Percentiles rank a stretch among this genome's conserved stretches.
Evolutionary conservation across 2,888 invertebrate genomes (phyloP).

Genomic region (Drosophila buzzatii): DNA sequence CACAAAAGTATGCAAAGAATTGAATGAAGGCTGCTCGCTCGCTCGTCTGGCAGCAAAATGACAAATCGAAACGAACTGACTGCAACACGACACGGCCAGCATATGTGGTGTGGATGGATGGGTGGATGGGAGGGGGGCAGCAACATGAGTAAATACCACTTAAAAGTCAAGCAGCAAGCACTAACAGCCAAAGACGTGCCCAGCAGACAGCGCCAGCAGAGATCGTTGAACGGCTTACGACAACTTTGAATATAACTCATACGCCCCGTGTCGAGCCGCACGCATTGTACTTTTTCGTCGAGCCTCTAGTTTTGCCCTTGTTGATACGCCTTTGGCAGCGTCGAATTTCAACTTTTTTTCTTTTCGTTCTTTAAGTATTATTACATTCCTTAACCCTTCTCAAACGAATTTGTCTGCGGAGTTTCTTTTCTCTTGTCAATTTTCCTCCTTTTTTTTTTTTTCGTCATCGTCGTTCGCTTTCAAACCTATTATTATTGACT

Average conservation of each 20-base stretch:
- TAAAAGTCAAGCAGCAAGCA: conserved; percentile 75
- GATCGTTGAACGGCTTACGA: conserved; percentile 62
- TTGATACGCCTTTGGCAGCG: conserved; percentile 41
- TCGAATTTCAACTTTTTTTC: conserved; percentile 77
- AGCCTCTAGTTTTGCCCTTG: conserved; percentile 15
- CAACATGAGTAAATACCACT: conserved; percentile 77
- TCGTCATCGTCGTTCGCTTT: conserved; percentile 17
- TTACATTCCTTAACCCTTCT: conserved; percentile 81
- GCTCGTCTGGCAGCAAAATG: conserved; percentile 71
- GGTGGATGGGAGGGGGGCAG: conserved; percentile 3
- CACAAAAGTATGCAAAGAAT: conserved; percentile 78
- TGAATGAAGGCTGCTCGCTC: conserved; percentile 45
- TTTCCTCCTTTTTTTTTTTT: conserved; percentile 2
- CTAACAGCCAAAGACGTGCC: conserved; percentile 62
- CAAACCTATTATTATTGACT: conserved; percentile 78
- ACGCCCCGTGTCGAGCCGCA: conserved; percentile 60
- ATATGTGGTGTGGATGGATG: background rate
- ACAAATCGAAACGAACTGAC: conserved; percentile 74
- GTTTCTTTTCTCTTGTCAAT: conserved; percentile 34
- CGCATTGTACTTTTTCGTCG: conserved; percentile 49
- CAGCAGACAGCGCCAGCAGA: conserved; percentile 36
- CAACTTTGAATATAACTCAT: conserved; percentile 75
- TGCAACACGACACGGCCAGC: conserved; percentile 58
- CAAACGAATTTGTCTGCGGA: conserved; percentile 78
- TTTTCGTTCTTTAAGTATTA: conserved; percentile 77